phyloP scores from a whole-genome alignment of 2,888 invertebrate species.

The Campaea margaritaria region DNA sequence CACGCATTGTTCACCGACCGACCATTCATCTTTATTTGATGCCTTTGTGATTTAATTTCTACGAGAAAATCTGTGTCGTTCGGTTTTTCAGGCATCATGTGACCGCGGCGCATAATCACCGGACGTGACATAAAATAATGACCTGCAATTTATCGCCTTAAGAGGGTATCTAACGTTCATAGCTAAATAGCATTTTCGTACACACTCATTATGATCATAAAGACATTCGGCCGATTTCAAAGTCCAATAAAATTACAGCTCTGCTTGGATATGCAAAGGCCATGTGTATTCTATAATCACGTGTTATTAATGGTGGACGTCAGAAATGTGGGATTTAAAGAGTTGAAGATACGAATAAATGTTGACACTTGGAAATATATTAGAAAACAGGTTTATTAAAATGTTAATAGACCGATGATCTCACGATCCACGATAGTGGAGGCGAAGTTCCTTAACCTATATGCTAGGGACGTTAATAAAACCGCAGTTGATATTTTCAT shows the following conservation, averaged over 20 bases:
- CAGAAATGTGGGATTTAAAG: not conserved
- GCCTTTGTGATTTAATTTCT: slow-evolving; percentile 33
- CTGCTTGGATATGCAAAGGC: slow-evolving; percentile 1
- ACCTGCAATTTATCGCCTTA: slow-evolving; percentile 49
- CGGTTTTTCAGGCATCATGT: slow-evolving; percentile 48
- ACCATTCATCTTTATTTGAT: slow-evolving; percentile 37
- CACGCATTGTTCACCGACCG: slow-evolving; percentile 4
- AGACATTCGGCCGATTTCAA: slow-evolving; percentile 7
- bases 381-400: slow-evolving; percentile 1
- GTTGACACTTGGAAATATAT: slow-evolving; percentile 3
- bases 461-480: slow-evolving; percentile 34
- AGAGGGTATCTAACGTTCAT: slow-evolving; percentile 38
- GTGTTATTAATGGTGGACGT: not conserved
- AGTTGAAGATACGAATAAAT: not conserved
- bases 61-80: slow-evolving; percentile 35
- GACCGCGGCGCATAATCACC: slow-evolving; percentile 47
- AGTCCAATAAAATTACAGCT: slow-evolving; percentile 5
- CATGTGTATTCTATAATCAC: not conserved
- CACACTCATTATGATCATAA: slow-evolving; percentile 20
- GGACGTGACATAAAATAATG: slow-evolving; percentile 56
- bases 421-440: slow-evolving; percentile 15
- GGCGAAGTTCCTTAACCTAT: slow-evolving; percentile 40
- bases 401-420: slow-evolving; percentile 24
- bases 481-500: slow-evolving; percentile 35
- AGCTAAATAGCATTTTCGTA: slow-evolving; percentile 31